A percentile compares a stretch with the other conserved stretches of the same genome.
Evolutionary conservation across 2,888 invertebrate genomes (phyloP).

Genomic region (Bursaphelenchus okinawaensis): DNA sequence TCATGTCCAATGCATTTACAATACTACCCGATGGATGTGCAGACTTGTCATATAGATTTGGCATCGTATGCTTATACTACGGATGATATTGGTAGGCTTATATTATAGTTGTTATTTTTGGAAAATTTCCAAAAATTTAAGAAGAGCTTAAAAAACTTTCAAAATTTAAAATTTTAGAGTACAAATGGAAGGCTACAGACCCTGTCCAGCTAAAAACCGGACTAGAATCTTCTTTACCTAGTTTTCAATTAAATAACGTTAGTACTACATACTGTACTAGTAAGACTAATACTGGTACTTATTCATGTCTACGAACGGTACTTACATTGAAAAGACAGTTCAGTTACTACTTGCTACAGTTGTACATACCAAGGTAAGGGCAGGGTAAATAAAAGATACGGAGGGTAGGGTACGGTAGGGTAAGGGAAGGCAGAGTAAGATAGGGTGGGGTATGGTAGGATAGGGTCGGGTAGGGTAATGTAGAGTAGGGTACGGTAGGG

Average conservation of each 20-base stretch:
- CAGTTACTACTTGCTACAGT: constrained; percentile 96
- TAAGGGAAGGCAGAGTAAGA: no score
- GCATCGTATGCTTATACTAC: constrained; percentile 97
- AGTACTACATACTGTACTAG: constrained; percentile 90
- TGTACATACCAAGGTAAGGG: constrained; percentile 76
- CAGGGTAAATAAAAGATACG: constrained; percentile 67
- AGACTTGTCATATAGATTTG: constrained; percentile 86
- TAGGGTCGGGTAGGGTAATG: no score
- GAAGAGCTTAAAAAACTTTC: no score
- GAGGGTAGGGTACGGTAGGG: no score
- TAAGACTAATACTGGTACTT: constrained; percentile 88
- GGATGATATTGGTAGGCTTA: constrained; percentile 75
- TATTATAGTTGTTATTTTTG: neutral
- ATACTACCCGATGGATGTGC: constrained; percentile 76
- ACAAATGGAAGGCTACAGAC: constrained; percentile 84
- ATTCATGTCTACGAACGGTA: constrained; percentile 94
- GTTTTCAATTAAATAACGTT: constrained; percentile 81
- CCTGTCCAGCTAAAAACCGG: constrained; percentile 80
- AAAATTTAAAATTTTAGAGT: constrained; percentile 59
- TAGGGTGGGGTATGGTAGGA: no score
- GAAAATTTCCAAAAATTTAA: neutral
- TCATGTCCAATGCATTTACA: constrained; percentile 90
- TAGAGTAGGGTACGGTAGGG: no score
- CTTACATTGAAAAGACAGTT: constrained; percentile 92
- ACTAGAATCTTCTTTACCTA: constrained; percentile 68